Base-by-base conservation (phyloP, 2,113 vertebrate species). In the Atherinomorus stipes region DNA sequence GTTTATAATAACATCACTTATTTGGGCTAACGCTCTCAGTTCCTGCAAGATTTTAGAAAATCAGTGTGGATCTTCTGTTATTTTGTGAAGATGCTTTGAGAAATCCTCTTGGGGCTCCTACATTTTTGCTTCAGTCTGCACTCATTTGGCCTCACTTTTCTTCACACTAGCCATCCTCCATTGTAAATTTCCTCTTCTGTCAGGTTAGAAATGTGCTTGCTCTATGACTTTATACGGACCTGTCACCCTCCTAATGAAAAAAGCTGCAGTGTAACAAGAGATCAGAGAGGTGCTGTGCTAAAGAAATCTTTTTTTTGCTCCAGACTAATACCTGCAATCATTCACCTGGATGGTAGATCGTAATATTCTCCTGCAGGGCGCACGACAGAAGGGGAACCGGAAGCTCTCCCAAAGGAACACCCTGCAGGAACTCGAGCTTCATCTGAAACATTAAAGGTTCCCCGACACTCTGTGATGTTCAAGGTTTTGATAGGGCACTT, bases 251-350 rank as follows among this genome's bases (percentile, higher is more conserved):
- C 45, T 86, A 90, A 90, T 87, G 73, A 78, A 85, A 83, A 77
- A 81, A 74, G 90, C 94, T 93, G 90, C 92, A 85, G 87, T 92
- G 84, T 91, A 95, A 95, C 93, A 90, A 90, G 89, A 91, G 93
- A 94, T 91, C 86, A 90, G 88, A 78, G 84, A 92, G 90, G 93
- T 54, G 71, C 76, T 73, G 54, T 62, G 72, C 59, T 52, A 92
- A 87, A 83, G 94, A 95, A 93, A 92, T 90, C 92, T 64, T 85
- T 94, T 85, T 94, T 44, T n/a, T 92, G 92, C 93, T 77, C 58
- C 1, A 34, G 53, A 60, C 72, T 95, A 96, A 95, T 95, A 92
- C 92, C 85, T 85, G 74, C 80, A 89, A 85, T 85, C 91, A 1
- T 91, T 92, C 89, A 93, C 90, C 86, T 92, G 90, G 90, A 89